Evolutionary conservation across 2,113 vertebrate genomes (phyloP).

Genomic region (Melanocharis versteri): DNA sequence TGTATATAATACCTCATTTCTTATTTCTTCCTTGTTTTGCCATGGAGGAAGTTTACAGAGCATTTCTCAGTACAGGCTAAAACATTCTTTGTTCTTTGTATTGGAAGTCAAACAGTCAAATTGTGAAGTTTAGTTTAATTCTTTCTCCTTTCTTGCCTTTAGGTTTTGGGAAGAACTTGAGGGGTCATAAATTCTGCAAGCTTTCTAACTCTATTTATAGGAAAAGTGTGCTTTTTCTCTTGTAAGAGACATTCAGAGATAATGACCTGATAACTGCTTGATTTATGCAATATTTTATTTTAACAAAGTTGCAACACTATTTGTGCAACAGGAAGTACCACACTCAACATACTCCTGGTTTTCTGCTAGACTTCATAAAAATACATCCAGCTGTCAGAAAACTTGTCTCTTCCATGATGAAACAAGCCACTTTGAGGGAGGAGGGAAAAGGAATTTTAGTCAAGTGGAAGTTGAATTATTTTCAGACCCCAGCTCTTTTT

Average conservation of each 20-base stretch:
- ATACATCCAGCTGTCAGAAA: neutral
- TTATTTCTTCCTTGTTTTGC: neutral
- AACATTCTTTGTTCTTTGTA: neutral
- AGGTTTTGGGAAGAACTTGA: neutral
- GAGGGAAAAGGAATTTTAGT: neutral
- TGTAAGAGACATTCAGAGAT: neutral
- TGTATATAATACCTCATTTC: neutral
- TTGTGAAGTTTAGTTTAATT: neutral
- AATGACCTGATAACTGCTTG: neutral
- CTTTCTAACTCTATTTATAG: neutral
- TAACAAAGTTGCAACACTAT: neutral
- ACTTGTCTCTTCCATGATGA: neutral
- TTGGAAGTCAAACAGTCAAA: neutral
- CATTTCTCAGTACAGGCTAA: neutral
- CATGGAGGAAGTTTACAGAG: neutral
- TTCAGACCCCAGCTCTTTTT: neutral
- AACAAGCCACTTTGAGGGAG: neutral
- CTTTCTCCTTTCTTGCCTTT: neutral
- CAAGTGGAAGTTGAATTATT: neutral
- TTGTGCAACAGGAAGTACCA: conserved; percentile 17
- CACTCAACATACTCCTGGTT: neutral
- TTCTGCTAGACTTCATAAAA: neutral
- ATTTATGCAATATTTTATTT: conserved; percentile 10
- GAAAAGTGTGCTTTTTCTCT: neutral
- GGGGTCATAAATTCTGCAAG: neutral